Percentiles rank a stretch among this genome's conserved stretches.
Conservation (phyloP, 2,888 invertebrate species). For the Azorinus chamasolen region DNA sequence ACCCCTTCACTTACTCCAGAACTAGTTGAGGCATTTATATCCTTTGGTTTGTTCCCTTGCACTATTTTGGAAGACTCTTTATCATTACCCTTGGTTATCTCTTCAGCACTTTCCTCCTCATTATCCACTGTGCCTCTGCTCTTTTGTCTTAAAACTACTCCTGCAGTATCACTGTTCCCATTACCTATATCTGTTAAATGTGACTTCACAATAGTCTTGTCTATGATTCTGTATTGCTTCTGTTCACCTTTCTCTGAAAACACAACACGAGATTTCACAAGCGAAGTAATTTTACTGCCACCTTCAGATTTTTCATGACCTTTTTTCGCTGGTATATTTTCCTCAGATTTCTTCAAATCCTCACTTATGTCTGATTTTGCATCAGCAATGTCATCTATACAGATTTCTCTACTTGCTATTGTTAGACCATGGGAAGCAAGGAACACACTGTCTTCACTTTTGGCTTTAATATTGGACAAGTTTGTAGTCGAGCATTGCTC, state of each 20-base stretch:
- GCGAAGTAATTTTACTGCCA: conserved; percentile 26
- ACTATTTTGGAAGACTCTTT: neutral
- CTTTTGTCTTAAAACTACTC: neutral
- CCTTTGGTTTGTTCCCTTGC: neutral
- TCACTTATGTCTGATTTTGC: conserved; percentile 3
- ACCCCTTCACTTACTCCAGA: neutral
- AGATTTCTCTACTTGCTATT: neutral
- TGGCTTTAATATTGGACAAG: conserved; percentile 9
- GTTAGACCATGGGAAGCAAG: neutral
- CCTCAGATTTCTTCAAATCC: neutral
- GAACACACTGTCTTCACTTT: conserved; percentile 31
- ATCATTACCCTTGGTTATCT: too few relatives aligned
- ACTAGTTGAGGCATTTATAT: neutral
- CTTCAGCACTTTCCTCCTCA: too few relatives aligned
- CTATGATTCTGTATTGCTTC: conserved; percentile 53
- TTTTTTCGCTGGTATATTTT: neutral
- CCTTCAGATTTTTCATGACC: neutral
- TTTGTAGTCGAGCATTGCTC: neutral
- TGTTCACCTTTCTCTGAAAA: conserved; percentile 32
- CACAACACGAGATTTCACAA: conserved; percentile 18
- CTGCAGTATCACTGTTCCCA: neutral
- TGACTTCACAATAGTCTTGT: conserved; percentile 36
- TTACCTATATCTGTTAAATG: neutral
- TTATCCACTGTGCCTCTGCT: too few relatives aligned
- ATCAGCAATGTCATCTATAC: neutral